Conservation (phyloP, 2,113 vertebrate species). For the Gracilinanus agilis region DNA sequence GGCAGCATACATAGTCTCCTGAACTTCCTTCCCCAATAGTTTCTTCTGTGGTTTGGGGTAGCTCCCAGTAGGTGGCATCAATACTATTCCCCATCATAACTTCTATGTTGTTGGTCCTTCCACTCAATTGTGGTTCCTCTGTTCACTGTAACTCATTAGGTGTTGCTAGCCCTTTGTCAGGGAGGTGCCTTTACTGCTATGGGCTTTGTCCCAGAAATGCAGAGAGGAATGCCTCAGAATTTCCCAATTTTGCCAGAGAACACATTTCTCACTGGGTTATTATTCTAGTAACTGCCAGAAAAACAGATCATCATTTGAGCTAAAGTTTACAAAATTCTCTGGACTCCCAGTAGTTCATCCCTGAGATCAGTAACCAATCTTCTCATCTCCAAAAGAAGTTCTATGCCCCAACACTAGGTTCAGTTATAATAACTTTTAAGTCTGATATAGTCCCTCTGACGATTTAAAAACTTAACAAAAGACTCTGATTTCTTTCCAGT, state of each 20-base stretch:
- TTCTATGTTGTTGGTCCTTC: neutral
- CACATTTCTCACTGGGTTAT: neutral
- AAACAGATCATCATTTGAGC: conserved; percentile 1
- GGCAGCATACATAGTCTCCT: neutral
- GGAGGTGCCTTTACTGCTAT: neutral
- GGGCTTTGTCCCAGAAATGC: neutral
- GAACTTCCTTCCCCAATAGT: neutral
- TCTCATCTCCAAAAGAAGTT: neutral
- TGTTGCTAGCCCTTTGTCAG: neutral
- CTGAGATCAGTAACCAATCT: neutral
- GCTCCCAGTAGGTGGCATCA: conserved; percentile 1
- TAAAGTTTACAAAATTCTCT: neutral
- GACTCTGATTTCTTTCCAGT: neutral
- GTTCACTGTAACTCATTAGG: neutral
- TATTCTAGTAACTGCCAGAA: neutral
- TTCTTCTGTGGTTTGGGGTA: neutral
- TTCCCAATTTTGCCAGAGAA: neutral
- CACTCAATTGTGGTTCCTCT: neutral
- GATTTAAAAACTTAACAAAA: neutral
- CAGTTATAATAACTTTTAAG: neutral
- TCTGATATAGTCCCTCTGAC: neutral
- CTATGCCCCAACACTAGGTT: neutral
- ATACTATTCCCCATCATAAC: neutral
- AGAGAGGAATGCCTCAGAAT: neutral
- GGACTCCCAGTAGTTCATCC: neutral